These are phyloP conservation scores for Hydraecia micacea DNA, from an alignment of 2,888 invertebrate species.

Conservation along the genomic window DNA sequence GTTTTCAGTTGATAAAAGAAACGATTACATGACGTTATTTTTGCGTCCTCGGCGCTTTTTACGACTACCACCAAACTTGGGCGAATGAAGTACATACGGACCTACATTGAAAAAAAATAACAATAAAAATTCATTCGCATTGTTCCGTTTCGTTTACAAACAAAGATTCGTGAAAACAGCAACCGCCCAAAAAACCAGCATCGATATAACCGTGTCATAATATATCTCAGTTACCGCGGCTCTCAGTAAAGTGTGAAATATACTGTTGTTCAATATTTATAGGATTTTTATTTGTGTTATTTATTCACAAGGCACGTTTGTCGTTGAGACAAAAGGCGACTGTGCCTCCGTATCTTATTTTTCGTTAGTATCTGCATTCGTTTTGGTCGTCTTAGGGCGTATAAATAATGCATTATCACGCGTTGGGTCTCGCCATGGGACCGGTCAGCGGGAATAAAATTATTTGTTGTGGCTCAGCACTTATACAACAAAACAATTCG, in stretches of 20 bases:
- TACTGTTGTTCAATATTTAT: slow-evolving; percentile 89
- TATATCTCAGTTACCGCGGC: slow-evolving; percentile 85
- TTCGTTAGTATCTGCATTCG: slow-evolving; percentile 88
- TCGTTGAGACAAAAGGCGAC: slow-evolving; percentile 83
- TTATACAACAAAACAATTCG: slow-evolving; percentile 75
- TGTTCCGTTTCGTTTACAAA: slow-evolving; percentile 86
- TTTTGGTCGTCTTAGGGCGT: slow-evolving; percentile 87
- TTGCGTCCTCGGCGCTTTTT: slow-evolving; percentile 68
- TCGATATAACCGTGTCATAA: slow-evolving; percentile 84
- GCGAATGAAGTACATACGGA: slow-evolving; percentile 56
- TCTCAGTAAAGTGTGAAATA: slow-evolving; percentile 88
- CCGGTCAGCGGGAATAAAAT: slow-evolving; percentile 81
- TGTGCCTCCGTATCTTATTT: slow-evolving; percentile 82
- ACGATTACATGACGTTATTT: slow-evolving; percentile 68
- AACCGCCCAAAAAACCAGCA: slow-evolving; percentile 80
- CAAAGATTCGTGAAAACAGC: slow-evolving; percentile 83
- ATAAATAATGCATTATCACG: slow-evolving; percentile 91
- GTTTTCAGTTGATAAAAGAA: slow-evolving; percentile 57
- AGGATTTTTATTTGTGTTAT: slow-evolving; percentile 88
- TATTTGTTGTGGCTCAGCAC: slow-evolving; percentile 80
- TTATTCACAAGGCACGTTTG: slow-evolving; percentile 87
- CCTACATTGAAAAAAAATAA: slow-evolving; percentile 66
- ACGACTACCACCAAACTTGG: slow-evolving; percentile 55
- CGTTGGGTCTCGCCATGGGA: slow-evolving; percentile 78
- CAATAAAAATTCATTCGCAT: slow-evolving; percentile 76